Base-by-base conservation (phyloP, 1,140 invertebrate genomes). In the Trichomalopsis sarcophagae region DNA sequence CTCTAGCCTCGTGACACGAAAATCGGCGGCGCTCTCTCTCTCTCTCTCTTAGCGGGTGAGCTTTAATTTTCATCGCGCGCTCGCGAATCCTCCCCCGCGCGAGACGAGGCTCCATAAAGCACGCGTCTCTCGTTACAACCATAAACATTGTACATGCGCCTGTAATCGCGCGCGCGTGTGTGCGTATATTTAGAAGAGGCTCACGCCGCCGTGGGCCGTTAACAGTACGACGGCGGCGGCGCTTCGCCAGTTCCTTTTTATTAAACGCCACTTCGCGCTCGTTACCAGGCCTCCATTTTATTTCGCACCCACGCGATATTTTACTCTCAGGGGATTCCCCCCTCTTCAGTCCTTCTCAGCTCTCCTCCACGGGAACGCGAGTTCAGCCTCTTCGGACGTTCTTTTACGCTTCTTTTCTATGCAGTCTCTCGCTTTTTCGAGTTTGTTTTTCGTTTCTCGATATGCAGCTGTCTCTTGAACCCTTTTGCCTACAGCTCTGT, bases 241-340 rank as follows among this genome's bases (percentile, higher is more conserved):
- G 62, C 50, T 40, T 68, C 62, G 10, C 33, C 30, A 30, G 83
- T 88, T 82, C 76, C 86, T 87, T 89, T 88, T 87, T 88, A 90
- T 90, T 90, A 89, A 90, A 88, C 88, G 81, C 55, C 86, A 87
- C 85, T 88, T 88, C 27, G 82, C 80, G 86, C 74, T 84, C 86
- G 84, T 85, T 87, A 84, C 85, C 71, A 82, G 85, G 77, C 89
- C 91, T 90, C 91, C 90, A 92, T 92, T 92, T 92, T 92, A 91
- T 88, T 92, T 91, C 88, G 87, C 91, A 91, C 90, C 91, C 91
- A 92, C 91, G 89, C 91, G 90, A 90, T 91, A 89, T 91, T 90
- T 92, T 88, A 90, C 87, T 75, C 86, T 84, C 86, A 82, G 68
- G 50, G 68, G 81, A n/a, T 62, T 21, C 5, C 17, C 89, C 89